phyloP scores from a whole-genome alignment of 2,888 invertebrate species.

The Electrophaes corylata region DNA sequence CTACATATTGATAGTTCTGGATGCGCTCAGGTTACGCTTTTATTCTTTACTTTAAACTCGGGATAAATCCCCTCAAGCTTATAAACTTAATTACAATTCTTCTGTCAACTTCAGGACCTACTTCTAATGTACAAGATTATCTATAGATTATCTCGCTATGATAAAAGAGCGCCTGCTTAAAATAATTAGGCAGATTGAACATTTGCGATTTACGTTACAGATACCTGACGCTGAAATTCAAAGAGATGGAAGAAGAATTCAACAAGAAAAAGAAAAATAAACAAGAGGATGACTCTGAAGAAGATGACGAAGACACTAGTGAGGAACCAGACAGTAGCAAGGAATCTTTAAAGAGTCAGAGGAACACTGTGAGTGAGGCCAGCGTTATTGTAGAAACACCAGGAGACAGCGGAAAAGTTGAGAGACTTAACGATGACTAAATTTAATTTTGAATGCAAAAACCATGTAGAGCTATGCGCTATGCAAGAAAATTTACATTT shows the following conservation, averaged over 20 bases:
- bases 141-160: no score
- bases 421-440: conserved; percentile 60
- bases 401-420: conserved; percentile 73
- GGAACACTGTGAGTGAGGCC: conserved; percentile 57
- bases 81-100: no score
- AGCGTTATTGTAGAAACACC: conserved; percentile 70
- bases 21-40: no score
- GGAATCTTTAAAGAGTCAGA: conserved; percentile 32
- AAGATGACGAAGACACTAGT: conserved; percentile 52
- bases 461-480: not conserved
- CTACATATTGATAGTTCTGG: no score
- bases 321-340: conserved; percentile 41
- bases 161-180: not conserved
- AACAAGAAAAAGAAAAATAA: conserved; percentile 86
- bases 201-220: conserved; percentile 66
- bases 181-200: not conserved
- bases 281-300: conserved; percentile 57
- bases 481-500: no score
- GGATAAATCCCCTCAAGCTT: no score
- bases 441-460: conserved; percentile 4
- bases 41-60: no score
- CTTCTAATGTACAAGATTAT: no score
- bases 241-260: conserved; percentile 94
- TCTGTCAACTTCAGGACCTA: no score
- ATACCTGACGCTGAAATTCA: conserved; percentile 92